These are phyloP conservation scores for Drosophila biarmipes DNA, from an alignment of 1,140 invertebrate species.

Conservation along the genomic window DNA sequence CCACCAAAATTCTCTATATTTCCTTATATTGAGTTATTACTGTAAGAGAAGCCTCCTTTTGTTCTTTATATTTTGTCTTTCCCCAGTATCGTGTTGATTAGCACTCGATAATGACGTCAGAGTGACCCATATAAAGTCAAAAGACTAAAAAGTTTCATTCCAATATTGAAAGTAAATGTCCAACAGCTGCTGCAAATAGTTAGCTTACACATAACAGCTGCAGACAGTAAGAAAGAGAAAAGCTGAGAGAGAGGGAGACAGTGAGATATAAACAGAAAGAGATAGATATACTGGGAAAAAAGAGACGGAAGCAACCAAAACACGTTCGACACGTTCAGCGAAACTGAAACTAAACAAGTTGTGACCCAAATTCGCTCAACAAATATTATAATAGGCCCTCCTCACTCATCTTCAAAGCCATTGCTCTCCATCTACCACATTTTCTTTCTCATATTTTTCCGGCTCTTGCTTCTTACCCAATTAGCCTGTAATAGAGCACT, in stretches of 20 bases:
- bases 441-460: slow-evolving; percentile 34
- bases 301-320: slow-evolving; percentile 23
- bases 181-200: slow-evolving; percentile 66
- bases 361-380: slow-evolving; percentile 73
- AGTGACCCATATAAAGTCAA: slow-evolving; percentile 36
- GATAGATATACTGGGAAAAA: slow-evolving; percentile 1
- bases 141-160: slow-evolving; percentile 42
- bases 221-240: slow-evolving; percentile 15
- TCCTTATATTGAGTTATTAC: neutral
- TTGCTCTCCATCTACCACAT: slow-evolving; percentile 6
- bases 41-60: slow-evolving; percentile 26
- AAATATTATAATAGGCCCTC: slow-evolving; percentile 65
- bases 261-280: neutral
- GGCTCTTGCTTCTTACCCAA: slow-evolving; percentile 53
- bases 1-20: too few relatives aligned
- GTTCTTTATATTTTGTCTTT: slow-evolving; percentile 1
- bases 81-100: slow-evolving; percentile 19
- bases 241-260: neutral
- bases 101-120: slow-evolving; percentile 50
- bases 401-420: slow-evolving; percentile 11
- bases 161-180: slow-evolving; percentile 77
- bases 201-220: slow-evolving; percentile 51
- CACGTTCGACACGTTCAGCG: slow-evolving; percentile 70
- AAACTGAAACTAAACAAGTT: slow-evolving; percentile 54
- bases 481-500: slow-evolving; percentile 72